phyloP scores from a whole-genome alignment of 1,140 invertebrate genomes.

The Drosophila bipectinata region DNA sequence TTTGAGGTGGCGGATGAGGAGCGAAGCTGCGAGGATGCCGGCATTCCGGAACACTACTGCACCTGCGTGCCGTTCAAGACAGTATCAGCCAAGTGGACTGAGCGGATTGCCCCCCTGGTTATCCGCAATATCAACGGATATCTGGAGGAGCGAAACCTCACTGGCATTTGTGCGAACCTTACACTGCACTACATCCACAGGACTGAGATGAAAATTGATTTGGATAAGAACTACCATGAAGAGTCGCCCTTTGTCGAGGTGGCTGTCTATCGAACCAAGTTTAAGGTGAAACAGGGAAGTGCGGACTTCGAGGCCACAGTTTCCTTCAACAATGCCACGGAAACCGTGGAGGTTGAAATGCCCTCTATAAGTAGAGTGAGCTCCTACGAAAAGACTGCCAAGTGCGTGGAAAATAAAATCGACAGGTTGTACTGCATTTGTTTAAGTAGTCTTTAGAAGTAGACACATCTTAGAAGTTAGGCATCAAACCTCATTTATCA shows the following conservation, averaged over 20 bases:
- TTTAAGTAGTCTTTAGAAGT: background rate
- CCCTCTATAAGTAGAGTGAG: conserved; percentile 87
- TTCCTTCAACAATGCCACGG: conserved; percentile 64
- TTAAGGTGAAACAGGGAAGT: conserved; percentile 78
- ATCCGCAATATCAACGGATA: conserved; percentile 84
- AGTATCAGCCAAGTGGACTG: conserved; percentile 62
- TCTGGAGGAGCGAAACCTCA: conserved; percentile 30
- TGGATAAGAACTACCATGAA: conserved; percentile 17
- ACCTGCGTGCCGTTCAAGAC: conserved; percentile 70
- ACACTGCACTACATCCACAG: conserved; percentile 38
- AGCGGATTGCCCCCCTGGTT: conserved; percentile 49
- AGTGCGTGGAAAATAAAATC: conserved; percentile 84
- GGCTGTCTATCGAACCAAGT: conserved; percentile 42
- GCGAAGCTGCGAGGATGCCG: conserved; percentile 88
- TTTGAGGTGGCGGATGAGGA: conserved; percentile 86
- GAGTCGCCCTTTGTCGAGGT: conserved; percentile 9
- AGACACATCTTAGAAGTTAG: background rate
- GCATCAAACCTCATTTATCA: background rate
- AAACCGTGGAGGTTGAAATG: conserved; percentile 50
- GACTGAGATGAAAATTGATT: conserved; percentile 31
- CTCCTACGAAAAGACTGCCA: conserved; percentile 85
- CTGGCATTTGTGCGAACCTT: conserved; percentile 36
- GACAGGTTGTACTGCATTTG: conserved; percentile 85
- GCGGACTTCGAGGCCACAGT: conserved; percentile 86
- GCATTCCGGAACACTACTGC: conserved; percentile 90